Base-by-base conservation (phyloP, 2,113 vertebrate species). In the Rhea americana region DNA sequence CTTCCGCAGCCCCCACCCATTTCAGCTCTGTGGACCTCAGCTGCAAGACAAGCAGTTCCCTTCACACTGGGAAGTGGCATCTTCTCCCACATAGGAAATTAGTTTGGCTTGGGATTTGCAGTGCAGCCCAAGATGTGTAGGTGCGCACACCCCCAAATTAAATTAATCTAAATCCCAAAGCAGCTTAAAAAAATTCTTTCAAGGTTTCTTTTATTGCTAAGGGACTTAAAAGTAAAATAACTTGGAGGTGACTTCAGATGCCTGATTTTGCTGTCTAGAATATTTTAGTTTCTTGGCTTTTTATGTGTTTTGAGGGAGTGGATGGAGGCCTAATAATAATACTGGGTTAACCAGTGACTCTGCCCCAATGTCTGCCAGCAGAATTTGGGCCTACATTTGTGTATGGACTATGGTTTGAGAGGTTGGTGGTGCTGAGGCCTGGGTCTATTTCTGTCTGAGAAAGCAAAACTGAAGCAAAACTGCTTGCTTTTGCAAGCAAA, bases 101-200 rank as follows among this genome's bases (percentile, higher is more conserved):
- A 66, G 45, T 72, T 93, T 30, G 84, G 32, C 47, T 80, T 68
- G 61, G 71, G 72, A 75, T 88, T 91, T 86, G 80, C 70, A 75
- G 79, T 19, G 17, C 48, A 92, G 61, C 68, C 76, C 50, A 32
- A 87, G 9, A 74, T 55, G 26, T 71, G 73, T 86, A 90, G 75
- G 82, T 93, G 78, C 35, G 56, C 67, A 91, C 79, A 18, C 56
- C 81, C 66, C 84, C 2, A 87, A 89, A 94, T 82, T 67, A 94
- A 70, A 80, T 85, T 82, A 68, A 93, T 92, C 45, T 66, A 82
- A 93, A 92, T 85, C 89, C 82, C 71, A 80, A 85, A 91, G 82
- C 71, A 87, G 53, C 78, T 94, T 90, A 77, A 92, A 56, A 56
- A 56, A 93, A 65, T 76, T 72, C 93, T 56, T 74, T n/a, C 0